Evolutionary conservation across 2,888 invertebrate genomes (phyloP).

Genomic region (Slavum lentiscoides): DNA sequence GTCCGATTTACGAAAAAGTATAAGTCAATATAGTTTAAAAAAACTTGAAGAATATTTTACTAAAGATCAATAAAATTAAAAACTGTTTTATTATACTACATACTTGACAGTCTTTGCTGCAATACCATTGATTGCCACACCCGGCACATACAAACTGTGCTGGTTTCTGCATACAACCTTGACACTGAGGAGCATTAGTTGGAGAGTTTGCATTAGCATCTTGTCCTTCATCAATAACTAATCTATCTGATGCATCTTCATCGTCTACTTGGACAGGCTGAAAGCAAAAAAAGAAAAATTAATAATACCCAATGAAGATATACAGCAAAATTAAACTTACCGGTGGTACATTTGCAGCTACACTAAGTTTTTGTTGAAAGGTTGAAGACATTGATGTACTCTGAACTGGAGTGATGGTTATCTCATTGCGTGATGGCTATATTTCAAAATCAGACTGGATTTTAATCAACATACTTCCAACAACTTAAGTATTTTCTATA

Average conservation of each 20-base stretch:
- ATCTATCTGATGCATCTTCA: constrained; percentile 62
- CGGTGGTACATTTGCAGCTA: constrained; percentile 27
- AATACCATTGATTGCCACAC: constrained; percentile 92
- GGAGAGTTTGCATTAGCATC: constrained; percentile 58
- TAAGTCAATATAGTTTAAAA: no score
- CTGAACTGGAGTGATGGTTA: constrained; percentile 65
- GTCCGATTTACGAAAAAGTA: not conserved
- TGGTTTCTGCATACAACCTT: constrained; percentile 79
- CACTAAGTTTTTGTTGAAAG: constrained; percentile 35
- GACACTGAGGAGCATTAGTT: constrained; percentile 73
- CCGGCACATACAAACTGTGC: constrained; percentile 89
- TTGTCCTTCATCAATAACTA: constrained; percentile 62
- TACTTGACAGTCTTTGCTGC: constrained; percentile 91
- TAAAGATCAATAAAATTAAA: not conserved
- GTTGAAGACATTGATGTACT: constrained; percentile 41
- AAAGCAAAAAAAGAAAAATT: constrained; percentile 20
- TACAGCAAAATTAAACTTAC: not conserved
- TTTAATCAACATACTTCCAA: not conserved
- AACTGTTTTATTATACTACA: not conserved
- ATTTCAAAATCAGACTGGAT: constrained; percentile 50
- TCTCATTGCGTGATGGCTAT: constrained; percentile 66
- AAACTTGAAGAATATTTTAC: no score
- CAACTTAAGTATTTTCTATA: not conserved
- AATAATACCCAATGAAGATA: not conserved
- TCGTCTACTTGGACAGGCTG: constrained; percentile 61